Conservation (phyloP, 2,797 vertebrate genomes). For the Melanotaenia maccullochi region DNA sequence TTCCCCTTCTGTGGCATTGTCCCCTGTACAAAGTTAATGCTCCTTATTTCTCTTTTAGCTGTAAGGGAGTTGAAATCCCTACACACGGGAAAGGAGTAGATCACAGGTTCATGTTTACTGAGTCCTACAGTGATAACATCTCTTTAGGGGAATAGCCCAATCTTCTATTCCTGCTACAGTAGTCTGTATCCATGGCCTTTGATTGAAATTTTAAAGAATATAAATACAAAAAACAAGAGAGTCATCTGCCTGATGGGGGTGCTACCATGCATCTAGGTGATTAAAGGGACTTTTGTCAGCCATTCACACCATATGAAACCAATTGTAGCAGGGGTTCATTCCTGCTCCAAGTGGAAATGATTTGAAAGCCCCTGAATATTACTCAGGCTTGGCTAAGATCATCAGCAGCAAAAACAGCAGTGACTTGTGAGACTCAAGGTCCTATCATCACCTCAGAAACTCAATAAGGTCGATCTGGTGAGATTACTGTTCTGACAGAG, state of each 20-base stretch:
- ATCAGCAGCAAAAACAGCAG: conserved; percentile 52
- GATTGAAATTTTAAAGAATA: conserved; percentile 57
- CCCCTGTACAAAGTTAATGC: conserved; percentile 61
- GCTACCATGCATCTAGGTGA: conserved; percentile 47
- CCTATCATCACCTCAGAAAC: conserved; percentile 43
- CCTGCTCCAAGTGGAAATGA: conserved; percentile 73
- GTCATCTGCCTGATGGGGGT: conserved; percentile 46
- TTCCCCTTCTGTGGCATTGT: conserved; percentile 41
- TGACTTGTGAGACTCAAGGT: conserved; percentile 53
- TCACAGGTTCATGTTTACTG: conserved; percentile 64
- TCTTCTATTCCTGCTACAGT: conserved; percentile 51
- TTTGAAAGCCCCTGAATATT: conserved; percentile 72
- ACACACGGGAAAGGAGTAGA: conserved; percentile 55
- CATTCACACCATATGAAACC: conserved; percentile 63
- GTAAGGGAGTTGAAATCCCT: conserved; percentile 59
- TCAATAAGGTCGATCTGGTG: conserved; percentile 37
- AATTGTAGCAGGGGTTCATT: conserved; percentile 67
- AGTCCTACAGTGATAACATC: conserved; percentile 62
- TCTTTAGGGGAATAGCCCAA: conserved; percentile 59
- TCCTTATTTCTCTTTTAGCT: conserved; percentile 63
- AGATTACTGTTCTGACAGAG: conserved; percentile 35
- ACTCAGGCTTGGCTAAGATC: conserved; percentile 68
- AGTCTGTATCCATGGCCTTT: conserved; percentile 32
- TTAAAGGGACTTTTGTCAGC: conserved; percentile 54
- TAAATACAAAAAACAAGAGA: conserved; percentile 43